Evolutionary conservation across 2,888 invertebrate species (phyloP).

Genomic region (Drosophila cognata): DNA sequence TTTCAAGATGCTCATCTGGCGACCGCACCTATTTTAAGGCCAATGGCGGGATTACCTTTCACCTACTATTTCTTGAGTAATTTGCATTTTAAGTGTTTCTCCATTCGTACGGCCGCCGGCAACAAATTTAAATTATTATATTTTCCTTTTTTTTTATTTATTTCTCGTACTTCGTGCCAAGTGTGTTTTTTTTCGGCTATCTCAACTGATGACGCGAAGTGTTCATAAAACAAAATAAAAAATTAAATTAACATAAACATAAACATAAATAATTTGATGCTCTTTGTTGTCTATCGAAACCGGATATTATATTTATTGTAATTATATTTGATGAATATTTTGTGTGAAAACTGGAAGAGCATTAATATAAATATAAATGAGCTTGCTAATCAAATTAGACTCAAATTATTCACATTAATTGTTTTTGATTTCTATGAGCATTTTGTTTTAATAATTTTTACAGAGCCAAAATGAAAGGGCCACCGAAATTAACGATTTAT

Average conservation of each 20-base stretch:
- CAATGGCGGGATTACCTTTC: slow-evolving; percentile 5
- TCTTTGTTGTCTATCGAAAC: slow-evolving; percentile 19
- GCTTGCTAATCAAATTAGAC: neutral
- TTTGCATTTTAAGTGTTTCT: slow-evolving; percentile 12
- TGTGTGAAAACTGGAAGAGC: slow-evolving; percentile 2
- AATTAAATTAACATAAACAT: neutral
- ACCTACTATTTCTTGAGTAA: slow-evolving; percentile 12
- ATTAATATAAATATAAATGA: neutral
- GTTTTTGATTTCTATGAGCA: neutral
- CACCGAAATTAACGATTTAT: neutral
- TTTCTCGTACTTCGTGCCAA: slow-evolving; percentile 22
- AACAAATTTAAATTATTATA: slow-evolving; percentile 26
- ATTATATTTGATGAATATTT: slow-evolving; percentile 19
- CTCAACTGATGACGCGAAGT: slow-evolving; percentile 14
- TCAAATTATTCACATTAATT: neutral
- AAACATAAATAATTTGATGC: neutral
- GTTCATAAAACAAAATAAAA: neutral
- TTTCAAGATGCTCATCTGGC: neutral
- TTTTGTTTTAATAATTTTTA: neutral
- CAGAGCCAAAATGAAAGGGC: neutral
- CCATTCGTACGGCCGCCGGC: slow-evolving; percentile 17
- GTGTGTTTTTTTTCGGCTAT: slow-evolving; percentile 5
- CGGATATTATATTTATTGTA: slow-evolving; percentile 17
- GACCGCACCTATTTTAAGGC: slow-evolving; percentile 3
- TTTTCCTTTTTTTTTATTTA: slow-evolving; percentile 1